A percentile compares a stretch with the other conserved stretches of the same genome.
Conservation (phyloP, 1,140 invertebrate genomes). For the Hyposmocoma kahamanoa region DNA sequence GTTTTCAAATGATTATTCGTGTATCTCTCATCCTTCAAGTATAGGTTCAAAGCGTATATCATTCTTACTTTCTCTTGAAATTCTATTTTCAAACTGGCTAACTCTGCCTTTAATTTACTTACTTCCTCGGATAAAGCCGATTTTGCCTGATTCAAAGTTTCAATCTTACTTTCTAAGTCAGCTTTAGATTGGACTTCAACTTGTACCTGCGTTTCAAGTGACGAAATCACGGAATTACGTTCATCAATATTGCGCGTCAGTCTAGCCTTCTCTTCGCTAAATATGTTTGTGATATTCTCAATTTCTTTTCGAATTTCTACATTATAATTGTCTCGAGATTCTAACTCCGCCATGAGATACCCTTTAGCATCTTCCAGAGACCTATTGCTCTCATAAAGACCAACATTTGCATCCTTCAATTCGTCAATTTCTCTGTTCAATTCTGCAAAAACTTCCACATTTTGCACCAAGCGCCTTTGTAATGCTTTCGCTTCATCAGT, state of each 20-base stretch:
- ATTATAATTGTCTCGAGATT: constrained; percentile 26
- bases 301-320: constrained; percentile 34
- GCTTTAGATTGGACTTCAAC: constrained; percentile 43
- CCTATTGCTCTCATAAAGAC: constrained; percentile 28
- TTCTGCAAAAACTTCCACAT: constrained; percentile 22
- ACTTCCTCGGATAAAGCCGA: constrained; percentile 14
- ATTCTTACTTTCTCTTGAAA: constrained; percentile 17
- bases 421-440: constrained; percentile 29
- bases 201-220: constrained; percentile 40
- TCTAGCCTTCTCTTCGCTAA: constrained; percentile 31
- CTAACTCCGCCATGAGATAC: constrained; percentile 27
- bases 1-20: constrained; percentile 4
- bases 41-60: constrained; percentile 15
- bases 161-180: constrained; percentile 24
- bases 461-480: constrained; percentile 28
- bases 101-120: constrained; percentile 11
- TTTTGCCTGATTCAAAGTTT: constrained; percentile 11
- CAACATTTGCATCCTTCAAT: constrained; percentile 20
- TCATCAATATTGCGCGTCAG: constrained; percentile 34
- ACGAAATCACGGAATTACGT: constrained; percentile 29
- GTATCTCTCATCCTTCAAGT: constrained; percentile 16
- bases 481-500: constrained; percentile 28
- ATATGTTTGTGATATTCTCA: constrained; percentile 25
- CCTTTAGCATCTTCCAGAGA: constrained; percentile 27
- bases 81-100: constrained; percentile 9